Percentiles rank a stretch among this genome's conserved stretches.
These are phyloP conservation scores for Neoascia interrupta DNA, from an alignment of 2,888 invertebrate species.

Conservation along the genomic window DNA sequence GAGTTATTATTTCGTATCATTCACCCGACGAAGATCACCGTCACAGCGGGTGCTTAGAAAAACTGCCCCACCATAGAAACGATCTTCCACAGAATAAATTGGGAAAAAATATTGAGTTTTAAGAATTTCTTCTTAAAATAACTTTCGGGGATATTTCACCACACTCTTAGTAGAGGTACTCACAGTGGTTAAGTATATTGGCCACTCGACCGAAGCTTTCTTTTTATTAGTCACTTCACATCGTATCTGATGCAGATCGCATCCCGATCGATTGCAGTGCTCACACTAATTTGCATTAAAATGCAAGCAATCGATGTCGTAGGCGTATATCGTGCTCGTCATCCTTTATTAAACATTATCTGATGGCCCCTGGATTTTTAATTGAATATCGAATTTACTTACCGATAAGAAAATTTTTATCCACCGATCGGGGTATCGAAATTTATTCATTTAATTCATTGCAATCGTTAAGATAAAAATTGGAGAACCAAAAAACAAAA, in stretches of 20 bases:
- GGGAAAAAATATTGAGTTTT: no score
- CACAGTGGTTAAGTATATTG: conserved; percentile 16
- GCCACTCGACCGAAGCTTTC: conserved; percentile 2
- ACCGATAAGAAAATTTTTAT: conserved; percentile 48
- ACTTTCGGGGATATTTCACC: no score
- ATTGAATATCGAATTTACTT: conserved; percentile 62
- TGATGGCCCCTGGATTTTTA: conserved; percentile 53
- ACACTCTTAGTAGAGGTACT: background rate
- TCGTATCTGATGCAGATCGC: background rate
- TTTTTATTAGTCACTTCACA: conserved; percentile 28
- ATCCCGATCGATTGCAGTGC: background rate
- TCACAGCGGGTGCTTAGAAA: background rate
- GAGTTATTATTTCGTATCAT: conserved; percentile 37
- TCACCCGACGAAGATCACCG: conserved; percentile 16
- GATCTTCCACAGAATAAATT: no score
- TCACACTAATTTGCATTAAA: conserved; percentile 55
- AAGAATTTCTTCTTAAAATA: no score
- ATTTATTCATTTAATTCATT: conserved; percentile 67
- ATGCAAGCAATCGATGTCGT: conserved; percentile 60
- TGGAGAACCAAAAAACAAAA: no score
- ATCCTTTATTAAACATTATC: no score
- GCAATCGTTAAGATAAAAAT: conserved; percentile 66
- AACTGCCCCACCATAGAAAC: conserved; percentile 1
- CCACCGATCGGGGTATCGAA: conserved; percentile 45
- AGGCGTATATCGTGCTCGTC: conserved; percentile 48